phyloP scores from a whole-genome alignment of 2,888 invertebrate species.

The Empis stercorea region DNA sequence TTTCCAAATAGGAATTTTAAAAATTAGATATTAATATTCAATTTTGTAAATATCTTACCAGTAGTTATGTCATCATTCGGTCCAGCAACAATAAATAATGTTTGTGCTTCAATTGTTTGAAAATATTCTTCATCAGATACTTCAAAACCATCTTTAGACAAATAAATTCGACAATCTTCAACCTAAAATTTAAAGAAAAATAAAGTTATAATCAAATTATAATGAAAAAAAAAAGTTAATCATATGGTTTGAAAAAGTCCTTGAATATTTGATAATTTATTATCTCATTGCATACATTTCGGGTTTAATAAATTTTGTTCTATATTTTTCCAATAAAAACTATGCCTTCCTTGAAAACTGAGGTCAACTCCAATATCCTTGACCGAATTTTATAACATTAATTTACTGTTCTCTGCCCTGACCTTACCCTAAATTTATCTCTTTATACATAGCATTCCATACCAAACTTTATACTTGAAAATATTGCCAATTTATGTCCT shows the following conservation, averaged over 20 bases:
- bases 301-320: too few relatives aligned
- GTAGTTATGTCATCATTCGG: slow-evolving; percentile 44
- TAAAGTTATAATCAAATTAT: neutral
- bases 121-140: slow-evolving; percentile 68
- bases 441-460: neutral
- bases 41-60: too few relatives aligned
- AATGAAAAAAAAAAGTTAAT: too few relatives aligned
- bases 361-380: slow-evolving; percentile 2
- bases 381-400: slow-evolving; percentile 1
- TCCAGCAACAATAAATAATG: slow-evolving; percentile 48
- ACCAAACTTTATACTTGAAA: neutral
- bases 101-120: slow-evolving; percentile 58
- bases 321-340: too few relatives aligned
- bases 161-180: slow-evolving; percentile 39
- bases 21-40: too few relatives aligned
- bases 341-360: neutral
- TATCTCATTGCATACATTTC: too few relatives aligned
- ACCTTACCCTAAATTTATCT: too few relatives aligned
- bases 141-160: slow-evolving; percentile 54
- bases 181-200: slow-evolving; percentile 21
- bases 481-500: slow-evolving; percentile 15
- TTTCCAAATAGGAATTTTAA: too few relatives aligned
- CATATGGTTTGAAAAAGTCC: too few relatives aligned
- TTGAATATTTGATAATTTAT: too few relatives aligned
- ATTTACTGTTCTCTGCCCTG: too few relatives aligned